A percentile compares a stretch with the other conserved stretches of the same genome.
phyloP scores from a whole-genome alignment of 2,888 invertebrate species.

The Aspidapion aeneum region DNA sequence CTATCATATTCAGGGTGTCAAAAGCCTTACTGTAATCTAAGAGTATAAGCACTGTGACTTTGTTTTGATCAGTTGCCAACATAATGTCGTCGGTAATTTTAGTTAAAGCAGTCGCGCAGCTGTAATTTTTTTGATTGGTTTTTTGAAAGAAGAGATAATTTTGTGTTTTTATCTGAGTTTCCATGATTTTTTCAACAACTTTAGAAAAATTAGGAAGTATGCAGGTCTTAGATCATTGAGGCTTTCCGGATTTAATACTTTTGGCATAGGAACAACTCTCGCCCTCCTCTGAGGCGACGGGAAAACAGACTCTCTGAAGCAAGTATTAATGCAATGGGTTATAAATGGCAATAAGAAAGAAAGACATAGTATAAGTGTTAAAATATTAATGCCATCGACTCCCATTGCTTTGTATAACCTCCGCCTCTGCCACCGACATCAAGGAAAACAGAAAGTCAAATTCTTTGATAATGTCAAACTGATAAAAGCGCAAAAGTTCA shows the following conservation, averaged over 20 bases:
- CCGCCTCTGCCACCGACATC: neutral
- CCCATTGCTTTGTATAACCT: conserved; percentile 10
- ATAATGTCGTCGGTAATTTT: conserved; percentile 31
- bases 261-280: conserved; percentile 28
- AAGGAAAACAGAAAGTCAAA: neutral
- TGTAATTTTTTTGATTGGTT: conserved; percentile 27
- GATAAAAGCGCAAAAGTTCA: conserved; percentile 5
- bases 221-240: conserved; percentile 32
- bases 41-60: conserved; percentile 26
- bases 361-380: conserved; percentile 10
- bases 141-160: conserved; percentile 27
- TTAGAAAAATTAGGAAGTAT: conserved; percentile 28
- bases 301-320: conserved; percentile 15
- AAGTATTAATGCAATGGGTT: conserved; percentile 17
- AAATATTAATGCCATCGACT: conserved; percentile 10
- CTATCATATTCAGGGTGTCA: conserved; percentile 26
- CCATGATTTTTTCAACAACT: conserved; percentile 22
- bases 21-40: conserved; percentile 37
- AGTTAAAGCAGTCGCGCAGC: conserved; percentile 32
- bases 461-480: neutral
- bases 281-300: conserved; percentile 31
- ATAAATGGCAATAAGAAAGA: conserved; percentile 10
- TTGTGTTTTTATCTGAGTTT: conserved; percentile 25
- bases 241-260: conserved; percentile 19
- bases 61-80: conserved; percentile 25